These are phyloP conservation scores for Physocephala rufipes DNA, from an alignment of 2,888 invertebrate species.

Conservation along the genomic window DNA sequence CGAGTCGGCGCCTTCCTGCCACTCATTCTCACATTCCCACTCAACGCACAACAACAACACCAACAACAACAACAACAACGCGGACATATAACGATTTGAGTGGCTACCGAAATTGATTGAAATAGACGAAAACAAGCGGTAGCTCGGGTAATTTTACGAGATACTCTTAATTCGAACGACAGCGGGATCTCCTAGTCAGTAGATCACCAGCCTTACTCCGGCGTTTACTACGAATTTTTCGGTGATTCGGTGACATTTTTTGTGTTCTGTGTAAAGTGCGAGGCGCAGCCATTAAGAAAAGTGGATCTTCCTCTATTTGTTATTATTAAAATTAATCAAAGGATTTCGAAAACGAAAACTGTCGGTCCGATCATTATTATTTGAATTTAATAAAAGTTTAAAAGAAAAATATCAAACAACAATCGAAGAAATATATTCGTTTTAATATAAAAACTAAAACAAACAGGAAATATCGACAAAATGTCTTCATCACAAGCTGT, in stretches of 20 bases:
- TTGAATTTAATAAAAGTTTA: too few species aligned
- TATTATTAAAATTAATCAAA: conserved; percentile 36
- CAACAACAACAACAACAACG: too few species aligned
- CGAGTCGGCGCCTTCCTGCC: conserved; percentile 1
- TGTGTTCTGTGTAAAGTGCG: conserved; percentile 53
- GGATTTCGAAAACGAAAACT: conserved; percentile 37
- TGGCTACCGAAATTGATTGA: conserved; percentile 42
- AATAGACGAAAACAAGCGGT: conserved; percentile 56
- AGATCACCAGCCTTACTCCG: conserved; percentile 68
- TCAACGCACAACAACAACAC: conserved; percentile 14
- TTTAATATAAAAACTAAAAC: too few species aligned
- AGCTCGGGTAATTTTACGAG: conserved; percentile 60
- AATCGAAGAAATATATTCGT: too few species aligned
- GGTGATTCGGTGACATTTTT: conserved; percentile 67
- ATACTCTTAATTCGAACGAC: conserved; percentile 68
- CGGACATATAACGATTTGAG: not conserved
- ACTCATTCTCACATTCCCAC: conserved; percentile 15
- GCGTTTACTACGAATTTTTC: conserved; percentile 67
- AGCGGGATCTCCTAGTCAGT: conserved; percentile 68
- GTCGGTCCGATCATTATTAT: not conserved
- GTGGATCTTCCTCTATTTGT: conserved; percentile 20
- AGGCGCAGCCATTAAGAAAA: conserved; percentile 32
- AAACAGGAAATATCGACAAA: conserved; percentile 57
- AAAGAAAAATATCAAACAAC: too few species aligned
- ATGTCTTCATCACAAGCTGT: conserved; percentile 80